Conservation (phyloP, 2,888 invertebrate genomes). For the Phasia obesa region DNA sequence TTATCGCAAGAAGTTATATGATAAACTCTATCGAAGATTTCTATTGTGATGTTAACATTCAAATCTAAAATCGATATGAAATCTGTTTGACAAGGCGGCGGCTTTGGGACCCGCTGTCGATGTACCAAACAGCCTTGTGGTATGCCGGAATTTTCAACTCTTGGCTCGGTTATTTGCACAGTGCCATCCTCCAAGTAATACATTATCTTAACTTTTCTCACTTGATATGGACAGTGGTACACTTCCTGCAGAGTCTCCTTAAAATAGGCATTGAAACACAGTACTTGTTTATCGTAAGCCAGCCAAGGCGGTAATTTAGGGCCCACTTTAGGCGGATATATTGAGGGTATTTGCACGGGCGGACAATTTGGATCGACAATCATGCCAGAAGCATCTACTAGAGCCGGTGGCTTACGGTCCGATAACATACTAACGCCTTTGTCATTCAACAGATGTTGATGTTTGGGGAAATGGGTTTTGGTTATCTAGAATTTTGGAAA, state of each 20-base stretch:
- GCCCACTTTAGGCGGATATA: constrained; percentile 89
- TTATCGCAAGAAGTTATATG: constrained; percentile 93
- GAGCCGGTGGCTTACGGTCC: constrained; percentile 85
- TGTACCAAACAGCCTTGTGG: constrained; percentile 92
- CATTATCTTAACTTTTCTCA: constrained; percentile 91
- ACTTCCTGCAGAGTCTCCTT: constrained; percentile 87
- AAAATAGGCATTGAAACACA: constrained; percentile 81
- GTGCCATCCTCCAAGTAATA: constrained; percentile 96
- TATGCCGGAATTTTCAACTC: constrained; percentile 91
- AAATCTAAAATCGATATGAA: constrained; percentile 93
- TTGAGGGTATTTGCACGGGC: constrained; percentile 85
- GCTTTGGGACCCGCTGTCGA: constrained; percentile 91
- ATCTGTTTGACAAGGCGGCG: constrained; percentile 87
- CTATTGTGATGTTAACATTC: constrained; percentile 91
- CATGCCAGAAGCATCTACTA: constrained; percentile 84
- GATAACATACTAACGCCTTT: constrained; percentile 85
- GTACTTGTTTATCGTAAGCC: constrained; percentile 92
- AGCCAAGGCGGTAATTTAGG: constrained; percentile 92
- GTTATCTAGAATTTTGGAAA: constrained; percentile 83
- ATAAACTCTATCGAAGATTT: constrained; percentile 91
- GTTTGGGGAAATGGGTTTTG: constrained; percentile 85
- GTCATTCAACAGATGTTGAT: constrained; percentile 85
- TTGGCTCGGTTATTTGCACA: constrained; percentile 92
- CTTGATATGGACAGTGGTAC: constrained; percentile 85
- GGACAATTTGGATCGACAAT: constrained; percentile 82